Evolutionary conservation across 2,113 vertebrate genomes (phyloP), one percentile per base, ranked within the genome.

Genomic region (Elaphurus davidianus): DNA sequence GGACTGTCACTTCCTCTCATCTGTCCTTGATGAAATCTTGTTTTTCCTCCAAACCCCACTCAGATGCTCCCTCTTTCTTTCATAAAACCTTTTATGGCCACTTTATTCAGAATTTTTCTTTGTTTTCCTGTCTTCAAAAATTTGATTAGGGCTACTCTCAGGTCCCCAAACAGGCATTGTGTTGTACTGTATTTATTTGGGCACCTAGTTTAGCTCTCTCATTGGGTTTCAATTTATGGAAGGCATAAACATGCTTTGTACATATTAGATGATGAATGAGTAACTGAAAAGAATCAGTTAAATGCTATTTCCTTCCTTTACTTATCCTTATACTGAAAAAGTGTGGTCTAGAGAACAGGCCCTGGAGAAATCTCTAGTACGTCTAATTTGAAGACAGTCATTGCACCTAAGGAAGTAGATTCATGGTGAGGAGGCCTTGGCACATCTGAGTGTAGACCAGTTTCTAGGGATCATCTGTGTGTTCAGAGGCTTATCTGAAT

Each of bases 241-340:
- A 87, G 81, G 30, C 13, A 43, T 55, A 79, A 50, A 47, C 2
- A 47, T 79, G 59, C 36, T 36, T 96, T 93, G 45, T 57, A 50
- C 8, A 3, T 93, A 28, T 78, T 91, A 17, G 36, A 43, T 91
- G 19, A 60, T 96, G 54, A 78, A 57, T 76, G 60, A 86, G 8
- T 57, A 95, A 71, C 83, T 57, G 50, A 95, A 98, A 81, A 95
- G 84, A 95, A 95, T 82, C 85, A 92, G 90, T 67, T 64, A 92
- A 91, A 82, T 82, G 16, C 30, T 81, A 62, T 54, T 9, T 64
- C 21, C 9, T 90, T 95, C 36, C 27, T 40, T 79, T 96, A 45
- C 33, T 92, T 64, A 76, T 95, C 27, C 36, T 94, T 92, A 76
- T 9, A n/a, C 19, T 79, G 57, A 95, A 57, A 81, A 86, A n/a